These are phyloP conservation scores for Drosophila kokeensis DNA, from an alignment of 2,888 invertebrate genomes.

Conservation along the genomic window DNA sequence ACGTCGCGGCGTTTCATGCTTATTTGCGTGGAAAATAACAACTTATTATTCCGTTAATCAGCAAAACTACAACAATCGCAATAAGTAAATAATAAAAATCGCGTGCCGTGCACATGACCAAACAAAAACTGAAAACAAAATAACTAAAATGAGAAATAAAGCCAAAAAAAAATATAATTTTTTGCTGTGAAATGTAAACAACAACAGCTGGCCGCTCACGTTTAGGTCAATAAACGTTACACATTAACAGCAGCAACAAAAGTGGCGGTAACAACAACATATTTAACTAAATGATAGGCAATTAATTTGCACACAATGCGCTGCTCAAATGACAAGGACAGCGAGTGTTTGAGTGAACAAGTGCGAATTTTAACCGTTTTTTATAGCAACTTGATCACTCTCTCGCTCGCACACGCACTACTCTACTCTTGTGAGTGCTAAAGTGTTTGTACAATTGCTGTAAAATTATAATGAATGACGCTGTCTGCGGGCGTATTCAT, in stretches of 20 bases:
- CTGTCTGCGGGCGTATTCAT: constrained; percentile 50
- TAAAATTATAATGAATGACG: constrained; percentile 26
- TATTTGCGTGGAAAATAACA: constrained; percentile 29
- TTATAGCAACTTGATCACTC: constrained; percentile 3
- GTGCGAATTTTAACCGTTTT: constrained; percentile 34
- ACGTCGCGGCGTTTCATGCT: constrained; percentile 21
- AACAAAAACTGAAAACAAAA: constrained; percentile 27
- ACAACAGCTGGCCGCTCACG: constrained; percentile 20
- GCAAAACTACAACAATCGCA: constrained; percentile 16
- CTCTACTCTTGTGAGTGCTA: constrained; percentile 4
- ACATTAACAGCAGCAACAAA: constrained; percentile 39
- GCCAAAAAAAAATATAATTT: constrained; percentile 17
- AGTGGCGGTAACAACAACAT: constrained; percentile 28
- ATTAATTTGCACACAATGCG: constrained; percentile 39
- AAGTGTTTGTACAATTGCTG: constrained; percentile 13
- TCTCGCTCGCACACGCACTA: constrained; percentile 19
- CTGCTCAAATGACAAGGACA: constrained; percentile 10
- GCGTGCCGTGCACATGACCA: constrained; percentile 64
- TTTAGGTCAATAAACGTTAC: constrained; percentile 75
- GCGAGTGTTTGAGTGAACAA: constrained; percentile 1
- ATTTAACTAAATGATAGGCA: constrained; percentile 33
- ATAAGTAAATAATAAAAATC: constrained; percentile 31
- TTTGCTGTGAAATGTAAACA: constrained; percentile 29
- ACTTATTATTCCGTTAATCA: constrained; percentile 28
- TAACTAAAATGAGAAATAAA: constrained; percentile 20